Conservation (phyloP, 2,113 vertebrate species). For the Lepus europaeus region DNA sequence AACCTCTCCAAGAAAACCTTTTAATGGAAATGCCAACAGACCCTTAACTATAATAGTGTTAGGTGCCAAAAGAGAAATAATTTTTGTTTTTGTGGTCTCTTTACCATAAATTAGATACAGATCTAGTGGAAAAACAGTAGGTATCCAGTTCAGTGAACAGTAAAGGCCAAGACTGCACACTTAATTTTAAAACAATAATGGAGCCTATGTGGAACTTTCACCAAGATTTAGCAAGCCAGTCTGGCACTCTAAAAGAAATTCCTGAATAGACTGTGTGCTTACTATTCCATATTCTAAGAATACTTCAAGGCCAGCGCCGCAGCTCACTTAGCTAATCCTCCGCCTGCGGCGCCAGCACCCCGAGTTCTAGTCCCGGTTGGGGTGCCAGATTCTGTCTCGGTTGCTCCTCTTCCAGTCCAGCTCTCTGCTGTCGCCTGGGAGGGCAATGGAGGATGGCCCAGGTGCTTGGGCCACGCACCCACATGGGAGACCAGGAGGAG, state of each 20-base stretch:
- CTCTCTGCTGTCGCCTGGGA: no score
- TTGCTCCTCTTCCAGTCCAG: no score
- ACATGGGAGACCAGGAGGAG: no score
- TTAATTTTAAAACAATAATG: conserved; percentile 86
- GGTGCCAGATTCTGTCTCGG: no score
- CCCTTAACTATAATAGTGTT: conserved; percentile 85
- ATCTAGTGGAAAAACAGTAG: conserved; percentile 86
- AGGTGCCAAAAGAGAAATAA: conserved; percentile 88
- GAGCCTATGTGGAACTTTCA: conserved; percentile 81
- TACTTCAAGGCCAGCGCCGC: conserved; percentile 66
- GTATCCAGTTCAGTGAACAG: conserved; percentile 85
- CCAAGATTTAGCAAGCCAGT: conserved; percentile 77
- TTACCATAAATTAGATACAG: conserved; percentile 88
- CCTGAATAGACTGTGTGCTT: conserved; percentile 85
- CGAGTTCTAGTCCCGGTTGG: no score
- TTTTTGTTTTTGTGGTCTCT: conserved; percentile 87
- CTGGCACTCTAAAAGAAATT: conserved; percentile 83
- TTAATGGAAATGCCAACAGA: conserved; percentile 89
- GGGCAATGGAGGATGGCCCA: no score
- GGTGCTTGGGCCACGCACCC: no score
- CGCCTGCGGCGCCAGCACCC: no score
- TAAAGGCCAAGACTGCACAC: conserved; percentile 82
- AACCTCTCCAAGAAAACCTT: conserved; percentile 87
- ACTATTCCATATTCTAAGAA: conserved; percentile 83
- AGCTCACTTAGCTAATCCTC: no score